A percentile compares a stretch with the other conserved stretches of the same genome.
These are phyloP conservation scores for Aphelocoma californica DNA, from an alignment of 2,797 vertebrate species.

Conservation along the genomic window DNA sequence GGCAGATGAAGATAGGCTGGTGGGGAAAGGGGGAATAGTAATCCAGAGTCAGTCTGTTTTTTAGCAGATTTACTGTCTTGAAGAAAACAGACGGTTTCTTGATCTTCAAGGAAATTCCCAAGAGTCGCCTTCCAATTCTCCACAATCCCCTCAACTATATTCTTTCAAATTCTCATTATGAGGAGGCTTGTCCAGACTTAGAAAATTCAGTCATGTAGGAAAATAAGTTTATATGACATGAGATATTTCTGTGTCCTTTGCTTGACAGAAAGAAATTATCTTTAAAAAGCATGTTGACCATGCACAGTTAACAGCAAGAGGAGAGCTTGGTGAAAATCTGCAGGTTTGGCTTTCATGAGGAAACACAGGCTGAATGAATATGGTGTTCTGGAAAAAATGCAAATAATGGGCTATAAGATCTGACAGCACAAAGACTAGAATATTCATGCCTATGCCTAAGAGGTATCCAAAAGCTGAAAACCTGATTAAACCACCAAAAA, in stretches of 20 bases:
- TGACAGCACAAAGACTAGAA: conserved; percentile 40
- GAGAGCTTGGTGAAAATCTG: not conserved
- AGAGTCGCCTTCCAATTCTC: not conserved
- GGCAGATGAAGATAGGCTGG: not conserved
- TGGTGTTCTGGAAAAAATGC: not conserved
- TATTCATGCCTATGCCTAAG: conserved; percentile 24
- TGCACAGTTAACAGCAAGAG: not conserved
- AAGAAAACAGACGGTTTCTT: conserved; percentile 11
- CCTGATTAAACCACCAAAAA: conserved; percentile 59
- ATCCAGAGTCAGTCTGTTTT: not conserved
- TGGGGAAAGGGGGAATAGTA: not conserved
- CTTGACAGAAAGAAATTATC: not conserved
- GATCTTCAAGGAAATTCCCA: conserved; percentile 19
- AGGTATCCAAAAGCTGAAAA: conserved; percentile 42
- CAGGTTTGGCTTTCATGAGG: not conserved
- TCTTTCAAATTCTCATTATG: not conserved
- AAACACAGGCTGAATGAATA: not conserved
- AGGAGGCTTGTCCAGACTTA: not conserved
- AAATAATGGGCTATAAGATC: not conserved
- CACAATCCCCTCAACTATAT: not conserved
- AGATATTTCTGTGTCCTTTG: not conserved
- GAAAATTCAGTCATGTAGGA: not conserved
- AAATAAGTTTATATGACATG: not conserved
- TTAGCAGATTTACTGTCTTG: not conserved
- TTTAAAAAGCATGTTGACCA: not conserved